These are phyloP conservation scores for Pygoscelis adeliae DNA, from an alignment of 2,113 vertebrate genomes.

Conservation along the genomic window DNA sequence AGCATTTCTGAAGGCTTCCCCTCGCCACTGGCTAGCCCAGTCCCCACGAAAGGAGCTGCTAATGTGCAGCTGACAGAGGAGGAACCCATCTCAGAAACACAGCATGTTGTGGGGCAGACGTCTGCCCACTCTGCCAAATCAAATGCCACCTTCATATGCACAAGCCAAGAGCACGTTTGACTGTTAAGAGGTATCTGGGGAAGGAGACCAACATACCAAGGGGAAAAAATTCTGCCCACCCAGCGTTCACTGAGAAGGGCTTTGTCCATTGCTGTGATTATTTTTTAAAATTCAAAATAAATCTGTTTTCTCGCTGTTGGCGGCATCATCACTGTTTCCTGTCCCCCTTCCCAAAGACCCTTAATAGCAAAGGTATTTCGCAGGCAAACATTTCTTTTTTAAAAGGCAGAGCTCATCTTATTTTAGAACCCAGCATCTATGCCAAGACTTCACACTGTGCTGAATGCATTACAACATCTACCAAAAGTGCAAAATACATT, in stretches of 20 bases:
- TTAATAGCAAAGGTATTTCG: constrained; percentile 50
- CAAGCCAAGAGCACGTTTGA: constrained; percentile 10
- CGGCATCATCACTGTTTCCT: not conserved
- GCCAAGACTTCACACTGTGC: constrained; percentile 66
- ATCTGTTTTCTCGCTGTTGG: not conserved
- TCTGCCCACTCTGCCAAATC: not conserved
- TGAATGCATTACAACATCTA: constrained; percentile 64
- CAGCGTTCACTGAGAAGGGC: not conserved
- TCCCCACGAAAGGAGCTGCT: not conserved
- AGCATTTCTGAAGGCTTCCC: not conserved
- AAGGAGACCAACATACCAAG: not conserved
- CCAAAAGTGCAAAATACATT: constrained; percentile 64
- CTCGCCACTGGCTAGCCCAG: not conserved
- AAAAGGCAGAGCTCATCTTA: constrained; percentile 31
- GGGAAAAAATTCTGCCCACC: not conserved
- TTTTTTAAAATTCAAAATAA: not conserved
- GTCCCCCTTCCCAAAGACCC: not conserved
- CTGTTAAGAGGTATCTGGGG: not conserved
- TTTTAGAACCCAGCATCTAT: constrained; percentile 48
- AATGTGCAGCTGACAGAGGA: not conserved
- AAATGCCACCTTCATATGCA: not conserved
- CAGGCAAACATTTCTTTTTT: constrained; percentile 41
- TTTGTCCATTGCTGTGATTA: not conserved
- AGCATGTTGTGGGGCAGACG: not conserved
- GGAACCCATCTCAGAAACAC: not conserved